phyloP scores from a whole-genome alignment of 1,140 invertebrate species.

The Aphidius gifuensis region DNA sequence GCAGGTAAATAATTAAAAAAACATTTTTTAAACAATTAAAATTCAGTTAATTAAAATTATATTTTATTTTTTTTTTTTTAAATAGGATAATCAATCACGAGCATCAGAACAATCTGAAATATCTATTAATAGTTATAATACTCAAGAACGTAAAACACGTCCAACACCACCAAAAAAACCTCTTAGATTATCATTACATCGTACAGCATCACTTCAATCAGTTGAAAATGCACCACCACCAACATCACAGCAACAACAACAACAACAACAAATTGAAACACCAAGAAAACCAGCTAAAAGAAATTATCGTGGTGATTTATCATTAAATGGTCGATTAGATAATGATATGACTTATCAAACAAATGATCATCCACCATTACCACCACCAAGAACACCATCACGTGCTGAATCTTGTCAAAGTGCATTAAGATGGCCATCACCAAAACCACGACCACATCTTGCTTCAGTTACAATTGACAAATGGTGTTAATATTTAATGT shows the following conservation, averaged over 20 bases:
- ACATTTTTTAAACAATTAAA: neutral
- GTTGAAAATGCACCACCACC: conserved; percentile 54
- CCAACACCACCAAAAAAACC: conserved; percentile 83
- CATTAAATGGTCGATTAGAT: conserved; percentile 4
- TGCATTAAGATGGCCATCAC: conserved; percentile 50
- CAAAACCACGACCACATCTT: conserved; percentile 46
- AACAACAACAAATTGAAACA: conserved; percentile 28
- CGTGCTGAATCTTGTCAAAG: conserved; percentile 54
- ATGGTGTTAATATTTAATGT: conserved; percentile 42
- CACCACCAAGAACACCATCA: conserved; percentile 48
- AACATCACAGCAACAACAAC: neutral
- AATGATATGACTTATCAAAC: neutral
- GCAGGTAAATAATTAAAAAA: conserved; percentile 32
- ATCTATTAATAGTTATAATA: conserved; percentile 30
- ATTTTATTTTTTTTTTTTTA: conserved; percentile 13
- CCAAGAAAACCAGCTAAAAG: conserved; percentile 56
- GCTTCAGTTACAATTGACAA: conserved; percentile 46
- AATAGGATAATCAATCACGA: conserved; percentile 43
- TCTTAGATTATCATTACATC: conserved; percentile 73
- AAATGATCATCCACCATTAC: conserved; percentile 31
- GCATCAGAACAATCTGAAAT: conserved; percentile 39
- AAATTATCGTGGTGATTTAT: conserved; percentile 58
- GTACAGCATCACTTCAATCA: conserved; percentile 76
- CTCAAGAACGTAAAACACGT: conserved; percentile 52
- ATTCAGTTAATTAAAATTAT: conserved; percentile 1